Base-by-base conservation (phyloP, 2,113 vertebrate genomes). In the Delphinus delphis region DNA sequence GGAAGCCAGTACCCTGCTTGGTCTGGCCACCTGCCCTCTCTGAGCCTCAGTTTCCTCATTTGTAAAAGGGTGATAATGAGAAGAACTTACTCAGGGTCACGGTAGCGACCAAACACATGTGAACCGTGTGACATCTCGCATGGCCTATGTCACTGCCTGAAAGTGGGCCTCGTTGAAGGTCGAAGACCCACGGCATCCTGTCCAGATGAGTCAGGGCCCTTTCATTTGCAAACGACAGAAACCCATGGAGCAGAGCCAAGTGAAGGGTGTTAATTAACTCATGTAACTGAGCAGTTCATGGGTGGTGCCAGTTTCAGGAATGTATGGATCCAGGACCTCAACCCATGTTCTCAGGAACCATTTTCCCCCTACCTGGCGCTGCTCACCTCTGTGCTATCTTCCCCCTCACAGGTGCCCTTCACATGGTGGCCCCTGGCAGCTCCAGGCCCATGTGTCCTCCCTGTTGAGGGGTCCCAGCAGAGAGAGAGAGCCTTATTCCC, bases 101-200 rank as follows among this genome's bases (percentile, higher is more conserved):
- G 2, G 36, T 5, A 21, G 58, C 71, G 41, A 44, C 71, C 8
- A 3, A 38, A 3, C 0, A 17, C 20, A 2, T 0, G 20, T 13
- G 50, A 47, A 26, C 5, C 0, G 2, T 1, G 17, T 9, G 41
- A 74, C 23, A 20, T 2, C 15, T 3, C 6, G 3, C 23, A 0
- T 4, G 55, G 62, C 68, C 60, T 7, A 0, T 12, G 38, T 63
- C 55, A 70, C 95, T 38, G 85, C 50, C 93, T 63, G 79, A 36
- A 36, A 65, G 81, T 11, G 44, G 74, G 65, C 53, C 74, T 44
- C 28, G 88, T 28, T 76, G 88, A 86, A 95, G 88, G 77, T 28
- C 31, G 8, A n/a, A 3, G 93, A 92, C 93, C 84, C 88, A 53
- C 96, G 84, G 96, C 88, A 98, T 97, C 97, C 97, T 97, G 97